Base-by-base conservation (phyloP, 2,797 vertebrate species). In the Hoplostethus atlanticus region DNA sequence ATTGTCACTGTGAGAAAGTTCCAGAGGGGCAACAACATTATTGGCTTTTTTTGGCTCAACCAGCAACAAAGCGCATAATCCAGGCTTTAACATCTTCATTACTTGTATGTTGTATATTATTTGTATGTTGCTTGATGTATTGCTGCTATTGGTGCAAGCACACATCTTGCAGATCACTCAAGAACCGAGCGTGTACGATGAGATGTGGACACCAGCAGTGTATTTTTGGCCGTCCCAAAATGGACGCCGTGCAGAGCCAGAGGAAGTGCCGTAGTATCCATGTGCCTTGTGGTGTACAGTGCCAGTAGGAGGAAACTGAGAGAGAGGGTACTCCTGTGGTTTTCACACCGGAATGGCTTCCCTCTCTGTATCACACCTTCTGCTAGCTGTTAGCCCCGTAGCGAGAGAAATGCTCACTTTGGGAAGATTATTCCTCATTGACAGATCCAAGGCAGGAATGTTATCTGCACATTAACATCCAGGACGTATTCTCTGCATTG, bases 291-390 rank as follows among this genome's bases (percentile, higher is more conserved):
- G 66, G 74, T 52, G 63, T 62, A 64, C 60, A 17, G 48, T 84
- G 85, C 83, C 90, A 89, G 83, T 68, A 68, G 16, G 68, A 90
- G 76, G 84, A 84, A 85, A 83, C 79, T 34, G 77, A 83, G 74
- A 71, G 74, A 71, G 83, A 90, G 83, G 83, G 77, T 78, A 53
- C 71, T 83, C 93, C 87, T 89, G 85, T 87, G 87, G 92, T 90
- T 92, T 90, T 92, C 85, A 87, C 91, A 93, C 89, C 82, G 71
- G 88, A 93, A 88, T 79, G 90, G 87, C 78, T 92, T 93, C 85
- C 86, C 89, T 87, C 70, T 89, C 85, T 83, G 65, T 56, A 80
- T 92, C 90, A 72, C 91, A 90, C 93, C 90, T 92, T 93, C 90
- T 94, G 91, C 84, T 91, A 87, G 84, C 88, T 87, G 85, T 88